These are phyloP conservation scores for Gadus macrocephalus DNA, from an alignment of 2,113 vertebrate genomes.

Conservation along the genomic window DNA sequence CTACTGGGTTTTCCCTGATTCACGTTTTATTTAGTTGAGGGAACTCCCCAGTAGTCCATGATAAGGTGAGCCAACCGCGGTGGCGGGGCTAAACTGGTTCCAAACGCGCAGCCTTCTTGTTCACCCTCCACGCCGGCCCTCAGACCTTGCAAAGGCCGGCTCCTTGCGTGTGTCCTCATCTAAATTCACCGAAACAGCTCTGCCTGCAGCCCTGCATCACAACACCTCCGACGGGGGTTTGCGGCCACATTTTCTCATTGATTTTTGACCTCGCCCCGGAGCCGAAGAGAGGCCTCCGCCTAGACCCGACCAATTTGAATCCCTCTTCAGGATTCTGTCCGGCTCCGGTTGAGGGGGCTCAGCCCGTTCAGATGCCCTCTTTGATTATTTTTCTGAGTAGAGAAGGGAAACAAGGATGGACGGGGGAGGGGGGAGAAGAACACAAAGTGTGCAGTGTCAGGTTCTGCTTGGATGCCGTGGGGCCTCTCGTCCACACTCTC, in stretches of 20 bases:
- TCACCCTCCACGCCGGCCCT: constrained; percentile 40
- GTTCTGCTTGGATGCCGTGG: neutral
- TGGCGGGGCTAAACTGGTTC: constrained; percentile 5
- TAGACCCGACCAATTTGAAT: constrained; percentile 43
- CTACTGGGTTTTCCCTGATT: neutral
- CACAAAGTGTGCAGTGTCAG: constrained; percentile 2
- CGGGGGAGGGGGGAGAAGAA: constrained; percentile 17
- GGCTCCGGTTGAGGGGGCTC: constrained; percentile 22
- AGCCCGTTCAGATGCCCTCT: constrained; percentile 40
- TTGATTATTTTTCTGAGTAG: constrained; percentile 38
- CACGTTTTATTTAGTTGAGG: constrained; percentile 1
- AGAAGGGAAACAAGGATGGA: constrained; percentile 20
- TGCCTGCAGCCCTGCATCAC: constrained; percentile 48
- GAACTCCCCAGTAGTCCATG: neutral
- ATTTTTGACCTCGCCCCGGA: constrained; percentile 46
- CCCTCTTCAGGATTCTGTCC: constrained; percentile 37
- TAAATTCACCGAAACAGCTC: constrained; percentile 45
- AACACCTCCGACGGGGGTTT: constrained; percentile 36
- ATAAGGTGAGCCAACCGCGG: constrained; percentile 5
- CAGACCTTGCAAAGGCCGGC: constrained; percentile 33
- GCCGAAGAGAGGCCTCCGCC: constrained; percentile 42
- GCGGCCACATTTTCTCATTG: constrained; percentile 56
- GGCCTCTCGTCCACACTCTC: neutral
- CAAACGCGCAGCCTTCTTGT: constrained; percentile 35
- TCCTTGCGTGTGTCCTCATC: constrained; percentile 45